Base-by-base conservation (phyloP, 2,113 vertebrate genomes). In the Antidorcas marsupialis region DNA sequence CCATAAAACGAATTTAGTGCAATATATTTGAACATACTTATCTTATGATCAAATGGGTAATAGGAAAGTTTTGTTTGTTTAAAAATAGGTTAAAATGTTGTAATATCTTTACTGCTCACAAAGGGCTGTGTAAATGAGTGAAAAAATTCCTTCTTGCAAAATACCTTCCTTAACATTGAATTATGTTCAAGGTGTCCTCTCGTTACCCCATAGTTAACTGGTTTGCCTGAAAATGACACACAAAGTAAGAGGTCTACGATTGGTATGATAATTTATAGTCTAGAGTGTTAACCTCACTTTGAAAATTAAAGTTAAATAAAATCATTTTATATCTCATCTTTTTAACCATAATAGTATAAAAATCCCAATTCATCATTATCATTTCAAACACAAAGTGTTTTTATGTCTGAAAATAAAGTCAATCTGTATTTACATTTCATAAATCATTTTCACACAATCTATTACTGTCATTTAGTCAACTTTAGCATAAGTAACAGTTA, bases 361-460 rank as follows among this genome's bases (percentile, higher is more conserved):
- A 92, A 76, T 60, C 3, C 28, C 30, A 94, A 74, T 52, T 87
- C 52, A 30, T 96, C 25, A 95, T 81, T 96, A 62, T 95, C 92
- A 85, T 21, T 89, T 17, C 50, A 95, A 93, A 82, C 27, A 83
- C 28, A 83, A 33, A 57, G 36, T 88, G 33, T 59, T 95, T 89
- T 94, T 91, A 64, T 76, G 39, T 86, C 76, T 96, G 91, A 97
- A 96, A 96, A 89, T 94, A 86, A 59, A 95, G 30, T 82, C 50
- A 62, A 84, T 97, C 96, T 96, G 21, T 60, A 96, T 93, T 95
- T 79, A 82, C 59, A 95, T 36, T 12, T 92, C 71, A 98, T 55
- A 94, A 93, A 94, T 95, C 67, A 95, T 93, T 79, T 94, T 94
- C 90, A 97, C 25, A 95, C 15, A 97, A 87, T 89, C n/a, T 79